Base-by-base conservation (phyloP, 1,140 invertebrate genomes). In the Calliopsis andreniformis region DNA sequence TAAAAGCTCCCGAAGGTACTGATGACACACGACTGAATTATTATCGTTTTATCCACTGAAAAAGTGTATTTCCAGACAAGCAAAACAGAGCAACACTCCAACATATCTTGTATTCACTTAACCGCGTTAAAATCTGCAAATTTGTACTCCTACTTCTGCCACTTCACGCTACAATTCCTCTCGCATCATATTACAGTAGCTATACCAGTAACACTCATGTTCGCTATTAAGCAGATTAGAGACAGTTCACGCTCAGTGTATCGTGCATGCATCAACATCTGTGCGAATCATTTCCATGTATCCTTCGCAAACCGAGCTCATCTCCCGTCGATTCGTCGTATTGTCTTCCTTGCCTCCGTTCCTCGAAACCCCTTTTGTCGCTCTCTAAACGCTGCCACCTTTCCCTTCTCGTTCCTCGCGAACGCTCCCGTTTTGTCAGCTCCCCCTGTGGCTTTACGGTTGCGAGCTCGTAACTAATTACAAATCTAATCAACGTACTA, bases 401-500 rank as follows among this genome's bases (percentile, higher is more conserved):
- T 23, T n/a, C 30, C 18, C 2, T 35, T 5, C 4, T 25, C 8
- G 5, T 73, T 28, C 43, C 2, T n/a, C 39, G 18, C 39, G 39
- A 66, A 28, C 18, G 28, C n/a, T 12, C n/a, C 49, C 25, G 30
- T 53, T 58, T 47, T 58, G 51, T 25, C 28, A 30, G 18, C 16
- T 39, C n/a, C 16, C 18, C 43, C 35, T n/a, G 61, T 10, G n/a
- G 75, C 20, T 61, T 43, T 47, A 20, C 47, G 43, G 3, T 20
- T 39, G 32, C 20, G 10, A 18, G 45, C 49, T 55, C 8, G 58
- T 47, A 71, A 70, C 39, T 77, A 68, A 83, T 82, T 72, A 75
- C 59, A 66, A 83, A 82, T 83, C 81, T 82, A 83, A 83, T 83
- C 80, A 82, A 55, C 69, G 64, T 69, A 30, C 53, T 42, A 16